Base-by-base conservation (phyloP, 2,888 invertebrate genomes). In the Melieria crassipennis region DNA sequence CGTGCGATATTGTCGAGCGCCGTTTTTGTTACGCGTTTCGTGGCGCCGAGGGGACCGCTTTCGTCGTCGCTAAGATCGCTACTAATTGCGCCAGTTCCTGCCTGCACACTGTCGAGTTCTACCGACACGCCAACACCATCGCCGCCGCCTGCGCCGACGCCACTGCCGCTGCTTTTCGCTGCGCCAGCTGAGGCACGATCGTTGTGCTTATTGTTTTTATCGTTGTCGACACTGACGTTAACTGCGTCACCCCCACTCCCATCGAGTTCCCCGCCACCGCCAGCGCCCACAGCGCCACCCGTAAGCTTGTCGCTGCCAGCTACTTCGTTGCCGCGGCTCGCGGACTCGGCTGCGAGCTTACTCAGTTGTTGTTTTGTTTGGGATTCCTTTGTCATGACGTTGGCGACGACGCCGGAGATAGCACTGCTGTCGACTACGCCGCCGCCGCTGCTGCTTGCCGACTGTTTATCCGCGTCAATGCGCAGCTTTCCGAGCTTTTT, bases 1-100 rank as follows among this genome's bases (percentile, higher is more conserved):
- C 90, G 91, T 48, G 91, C 89, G 79, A 92, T 92, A 78, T 91
- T 90, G 81, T 91, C 91, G 65, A 91, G 85, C 9, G 92, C 90
- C n/a, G 88, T 86, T 78, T 89, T 89, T 7, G 91, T 89, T 74
- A 82, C 77, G 52, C 76, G 80, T 71, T 81, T 82, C 61, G 79
- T 90, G 43, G 65, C 13, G 30, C 56, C 43, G 48, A 50, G 50
- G n/a, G 10, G 81, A 84, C 75, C 88, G 73, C 88, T 61, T 87
- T 82, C 61, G 83, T 79, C 79, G 73, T 76, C 78, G 76, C 79
- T 78, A 72, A 78, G 76, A 77, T 78, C 78, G 75, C 78, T 78
- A 78, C 78, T 78, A 76, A 74, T 75, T 73, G 76, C 70, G 47
- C 73, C 74, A 76, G 71, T 72, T 78, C 74, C 77, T 77, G 71